Evolutionary conservation across 1,140 invertebrate species (phyloP), one percentile per base, ranked within the genome.

Genomic region (Diuraphis noxia): DNA sequence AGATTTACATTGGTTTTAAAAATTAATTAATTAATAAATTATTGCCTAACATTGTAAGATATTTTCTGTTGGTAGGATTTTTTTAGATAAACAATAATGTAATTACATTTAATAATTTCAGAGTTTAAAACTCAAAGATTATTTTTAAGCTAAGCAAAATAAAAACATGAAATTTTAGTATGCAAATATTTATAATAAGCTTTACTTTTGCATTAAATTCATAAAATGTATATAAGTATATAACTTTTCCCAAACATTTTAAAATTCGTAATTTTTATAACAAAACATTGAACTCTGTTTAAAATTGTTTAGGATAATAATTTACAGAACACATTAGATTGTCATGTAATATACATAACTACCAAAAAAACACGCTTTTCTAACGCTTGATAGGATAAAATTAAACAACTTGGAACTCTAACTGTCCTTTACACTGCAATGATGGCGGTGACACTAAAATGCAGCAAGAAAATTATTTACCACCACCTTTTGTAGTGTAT

Each of bases 1-100:
- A 72, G n/a, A n/a, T 72, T 72, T 72, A 72, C n/a, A 72, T 72
- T 72, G 30, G 30, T 72, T 72, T 72, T 72, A 72, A 72, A 63
- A 17, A 17, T n/a, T n/a, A n/a, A 72, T 72, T n/a, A 17, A 72
- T 0, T n/a, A 63, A 4, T 63, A n/a, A 5, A n/a, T 63, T n/a
- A 56, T 56, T 25, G 56, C 30, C 30, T 63, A 30, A 63, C 9
- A 63, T 63, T 63, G 56, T 30, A 13, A 10, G n/a, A 63, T 52
- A 52, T 52, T 52, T 52, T 25, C 8, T 25, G 9, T 8, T 1
- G 23, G 23, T 52, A 25, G 3, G 9, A 30, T 63, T 56, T 63
- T 63, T 63, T 63, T 63, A 30, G n/a, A 63, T 63, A 0, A 30
- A 10, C 0, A 0, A 13, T 9, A 63, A n/a, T n/a, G 23, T 52